These are phyloP conservation scores for Phyllotreta striolata DNA, from an alignment of 2,888 invertebrate species.

Conservation along the genomic window DNA sequence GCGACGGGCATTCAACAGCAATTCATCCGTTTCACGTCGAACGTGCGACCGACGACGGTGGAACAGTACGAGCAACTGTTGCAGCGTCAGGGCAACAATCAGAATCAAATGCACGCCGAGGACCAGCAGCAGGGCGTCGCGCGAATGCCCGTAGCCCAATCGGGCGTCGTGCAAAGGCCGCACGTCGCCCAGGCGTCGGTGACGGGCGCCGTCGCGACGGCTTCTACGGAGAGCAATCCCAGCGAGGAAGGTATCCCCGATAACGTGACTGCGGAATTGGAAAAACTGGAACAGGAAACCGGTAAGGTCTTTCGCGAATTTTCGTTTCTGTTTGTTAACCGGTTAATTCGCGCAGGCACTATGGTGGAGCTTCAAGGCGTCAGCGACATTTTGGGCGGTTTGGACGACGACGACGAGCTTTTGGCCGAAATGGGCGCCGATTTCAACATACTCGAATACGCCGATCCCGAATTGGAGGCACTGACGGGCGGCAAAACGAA, in stretches of 20 bases:
- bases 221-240: conserved; percentile 36
- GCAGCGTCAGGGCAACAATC: conserved; percentile 48
- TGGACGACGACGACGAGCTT: conserved; percentile 87
- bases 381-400: conserved; percentile 80
- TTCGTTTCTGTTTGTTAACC: neutral
- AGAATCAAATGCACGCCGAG: conserved; percentile 44
- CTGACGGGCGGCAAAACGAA: conserved; percentile 83
- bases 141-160: conserved; percentile 40
- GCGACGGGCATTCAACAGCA: conserved; percentile 45
- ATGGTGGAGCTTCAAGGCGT: conserved; percentile 72
- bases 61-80: conserved; percentile 56
- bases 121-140: conserved; percentile 43
- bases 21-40: conserved; percentile 47
- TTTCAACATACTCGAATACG: conserved; percentile 95
- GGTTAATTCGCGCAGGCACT: conserved; percentile 43
- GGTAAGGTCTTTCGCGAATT: conserved; percentile 51
- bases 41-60: conserved; percentile 50
- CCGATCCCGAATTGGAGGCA: conserved; percentile 90
- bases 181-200: conserved; percentile 35
- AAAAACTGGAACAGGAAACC: conserved; percentile 74
- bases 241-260: conserved; percentile 69
- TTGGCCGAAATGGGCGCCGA: conserved; percentile 92
- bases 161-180: conserved; percentile 41
- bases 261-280: conserved; percentile 73
- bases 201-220: conserved; percentile 42